Percentiles rank a stretch among this genome's conserved stretches.
Evolutionary conservation across 1,140 invertebrate genomes (phyloP).

Genomic region (Drosophila chauvacae): DNA sequence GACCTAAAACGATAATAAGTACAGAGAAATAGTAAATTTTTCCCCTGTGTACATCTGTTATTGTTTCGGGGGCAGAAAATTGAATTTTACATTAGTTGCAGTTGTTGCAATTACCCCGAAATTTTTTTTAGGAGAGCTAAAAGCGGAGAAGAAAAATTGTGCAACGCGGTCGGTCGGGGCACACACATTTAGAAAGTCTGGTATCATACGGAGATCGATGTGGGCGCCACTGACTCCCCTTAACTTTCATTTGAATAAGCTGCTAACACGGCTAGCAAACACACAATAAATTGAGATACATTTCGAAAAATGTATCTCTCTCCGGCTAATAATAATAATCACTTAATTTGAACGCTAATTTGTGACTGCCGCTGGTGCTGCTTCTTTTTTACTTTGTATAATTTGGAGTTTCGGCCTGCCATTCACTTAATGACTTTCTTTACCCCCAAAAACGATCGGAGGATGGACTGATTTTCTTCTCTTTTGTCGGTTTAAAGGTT

Average conservation of each 20-base stretch:
- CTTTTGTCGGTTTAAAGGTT: constrained; percentile 27
- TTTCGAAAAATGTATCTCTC: constrained; percentile 38
- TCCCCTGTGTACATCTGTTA: constrained; percentile 22
- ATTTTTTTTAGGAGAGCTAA: constrained; percentile 4
- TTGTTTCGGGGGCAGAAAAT: constrained; percentile 43
- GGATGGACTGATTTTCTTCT: constrained; percentile 69
- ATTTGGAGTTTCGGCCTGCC: background rate
- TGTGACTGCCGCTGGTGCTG: constrained; percentile 33
- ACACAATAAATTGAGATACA: constrained; percentile 57
- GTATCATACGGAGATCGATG: constrained; percentile 33
- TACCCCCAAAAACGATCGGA: constrained; percentile 46
- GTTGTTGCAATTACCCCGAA: constrained; percentile 50
- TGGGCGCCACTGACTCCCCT: constrained; percentile 22
- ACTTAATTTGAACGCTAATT: constrained; percentile 81
- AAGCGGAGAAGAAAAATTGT: constrained; percentile 56
- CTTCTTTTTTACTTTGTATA: constrained; percentile 4
- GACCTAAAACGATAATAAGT: background rate
- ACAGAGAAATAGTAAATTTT: background rate
- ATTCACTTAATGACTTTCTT: constrained; percentile 79
- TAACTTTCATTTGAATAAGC: constrained; percentile 72
- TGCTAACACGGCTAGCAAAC: constrained; percentile 58
- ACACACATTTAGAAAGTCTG: constrained; percentile 55
- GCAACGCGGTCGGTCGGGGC: constrained; percentile 46
- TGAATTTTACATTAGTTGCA: constrained; percentile 67
- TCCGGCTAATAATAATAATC: constrained; percentile 74